Base-by-base conservation (phyloP, 2,797 vertebrate species). In the Phoebastria nigripes region DNA sequence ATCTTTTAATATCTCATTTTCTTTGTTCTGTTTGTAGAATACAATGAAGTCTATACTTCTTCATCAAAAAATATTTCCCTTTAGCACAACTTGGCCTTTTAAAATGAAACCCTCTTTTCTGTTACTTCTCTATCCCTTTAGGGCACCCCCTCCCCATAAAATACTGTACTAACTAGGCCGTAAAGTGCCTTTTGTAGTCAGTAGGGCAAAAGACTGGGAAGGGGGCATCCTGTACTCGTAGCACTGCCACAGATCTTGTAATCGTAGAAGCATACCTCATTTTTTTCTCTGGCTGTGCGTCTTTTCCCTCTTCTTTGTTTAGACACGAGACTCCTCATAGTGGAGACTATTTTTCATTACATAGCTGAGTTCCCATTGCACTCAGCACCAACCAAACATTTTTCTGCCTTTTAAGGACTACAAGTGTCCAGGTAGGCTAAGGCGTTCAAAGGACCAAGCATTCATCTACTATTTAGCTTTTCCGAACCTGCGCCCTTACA, bases 301-400 rank as follows among this genome's bases (percentile, higher is more conserved):
- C 77, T 67, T 54, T 29, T 7, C 11, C 15, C 12, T 76, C 21
- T 65, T 66, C 6, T 94, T 77, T 73, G 8, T 44, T 56, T 70
- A 66, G 4, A 54, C 3, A 8, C 0, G 3, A 51, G 4, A 25
- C 4, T 63, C 3, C 19, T 87, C 12, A 42, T 16, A 37, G 15
- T 18, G 7, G 11, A 79, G 8, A 88, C 6, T 1, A 2, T 12
- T 87, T 62, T 63, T 79, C 18, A 31, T 35, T 76, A 33, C 1
- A 4, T 69, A 49, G 17, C 8, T 77, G 19, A 81, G 14, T 47
- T 65, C 8, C 22, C 9, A 22, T 15, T 89, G 28, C 19, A 56
- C 6, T 62, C n/a, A 41, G 9, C 19, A 62, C 11, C 1, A 1
- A 61, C 46, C 4, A n/a, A 37, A 8, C 2, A 0, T 29, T 55